These are phyloP conservation scores for Thunnus maccoyii DNA, from an alignment of 2,113 vertebrate genomes.

Conservation along the genomic window DNA sequence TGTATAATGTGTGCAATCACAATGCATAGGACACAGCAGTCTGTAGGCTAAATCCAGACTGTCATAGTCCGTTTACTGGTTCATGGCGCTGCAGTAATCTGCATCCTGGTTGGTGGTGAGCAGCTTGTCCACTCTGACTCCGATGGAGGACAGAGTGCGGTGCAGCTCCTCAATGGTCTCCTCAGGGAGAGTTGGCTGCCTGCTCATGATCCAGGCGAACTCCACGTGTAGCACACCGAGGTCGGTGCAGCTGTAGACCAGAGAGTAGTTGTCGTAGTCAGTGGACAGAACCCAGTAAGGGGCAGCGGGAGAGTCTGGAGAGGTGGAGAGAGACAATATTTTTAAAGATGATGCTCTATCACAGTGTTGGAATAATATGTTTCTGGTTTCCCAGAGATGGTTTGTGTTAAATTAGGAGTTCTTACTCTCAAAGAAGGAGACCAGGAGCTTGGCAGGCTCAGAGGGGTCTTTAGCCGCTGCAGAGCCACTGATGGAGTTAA, in stretches of 20 bases:
- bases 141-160: constrained; percentile 81
- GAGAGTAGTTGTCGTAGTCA: constrained; percentile 87
- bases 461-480: constrained; percentile 61
- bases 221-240: constrained; percentile 82
- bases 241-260: constrained; percentile 90
- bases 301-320: constrained; percentile 81
- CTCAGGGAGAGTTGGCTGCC: constrained; percentile 72
- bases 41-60: background rate
- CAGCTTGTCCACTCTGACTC: constrained; percentile 82
- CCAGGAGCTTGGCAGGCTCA: constrained; percentile 78
- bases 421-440: constrained; percentile 77
- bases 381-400: background rate
- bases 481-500: constrained; percentile 57
- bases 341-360: background rate
- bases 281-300: constrained; percentile 91
- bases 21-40: background rate
- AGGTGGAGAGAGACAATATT: background rate
- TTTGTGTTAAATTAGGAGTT: background rate
- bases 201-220: constrained; percentile 88
- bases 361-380: background rate
- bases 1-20: background rate
- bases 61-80: constrained; percentile 28
- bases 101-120: constrained; percentile 81
- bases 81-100: constrained; percentile 78
- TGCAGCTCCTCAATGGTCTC: constrained; percentile 85